Percentiles rank a stretch among this genome's conserved stretches.
phyloP scores from a whole-genome alignment of 2,797 vertebrate genomes.

The Falco columbarius region DNA sequence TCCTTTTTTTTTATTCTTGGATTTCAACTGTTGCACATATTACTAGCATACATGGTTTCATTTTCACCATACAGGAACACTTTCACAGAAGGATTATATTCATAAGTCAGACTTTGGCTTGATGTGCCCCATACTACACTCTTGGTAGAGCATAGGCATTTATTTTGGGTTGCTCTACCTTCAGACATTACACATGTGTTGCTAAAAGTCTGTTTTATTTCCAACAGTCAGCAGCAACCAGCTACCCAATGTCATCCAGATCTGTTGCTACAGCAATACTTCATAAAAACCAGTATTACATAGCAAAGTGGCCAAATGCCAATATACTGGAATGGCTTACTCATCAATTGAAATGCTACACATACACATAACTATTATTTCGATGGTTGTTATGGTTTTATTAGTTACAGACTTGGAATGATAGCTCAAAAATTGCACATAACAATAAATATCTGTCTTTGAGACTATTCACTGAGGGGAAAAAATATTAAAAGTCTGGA shows the following conservation, averaged over 20 bases:
- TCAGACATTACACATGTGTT: constrained; percentile 61
- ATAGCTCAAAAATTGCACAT: constrained; percentile 25
- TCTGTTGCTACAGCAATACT: constrained; percentile 52
- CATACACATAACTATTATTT: constrained; percentile 36
- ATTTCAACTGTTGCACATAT: background rate
- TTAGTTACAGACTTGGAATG: constrained; percentile 2
- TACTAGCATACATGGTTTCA: background rate
- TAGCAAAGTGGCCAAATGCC: constrained; percentile 21
- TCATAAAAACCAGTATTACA: constrained; percentile 44
- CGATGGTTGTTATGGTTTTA: constrained; percentile 50
- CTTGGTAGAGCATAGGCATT: constrained; percentile 9
- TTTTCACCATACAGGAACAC: background rate
- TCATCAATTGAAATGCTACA: constrained; percentile 49
- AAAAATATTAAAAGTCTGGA: constrained; percentile 19
- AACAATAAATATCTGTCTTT: constrained; percentile 37
- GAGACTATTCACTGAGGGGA: constrained; percentile 7
- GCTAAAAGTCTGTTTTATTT: constrained; percentile 67
- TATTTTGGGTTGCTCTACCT: constrained; percentile 59
- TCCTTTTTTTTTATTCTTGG: background rate
- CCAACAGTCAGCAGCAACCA: constrained; percentile 60
- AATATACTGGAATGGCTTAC: constrained; percentile 42
- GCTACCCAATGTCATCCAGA: constrained; percentile 45
- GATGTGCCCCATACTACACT: background rate
- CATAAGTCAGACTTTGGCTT: constrained; percentile 22
- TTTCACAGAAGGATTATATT: constrained; percentile 31